These are phyloP conservation scores for Callyntrura guangdongensis DNA, from an alignment of 2,888 invertebrate genomes.

Conservation along the genomic window DNA sequence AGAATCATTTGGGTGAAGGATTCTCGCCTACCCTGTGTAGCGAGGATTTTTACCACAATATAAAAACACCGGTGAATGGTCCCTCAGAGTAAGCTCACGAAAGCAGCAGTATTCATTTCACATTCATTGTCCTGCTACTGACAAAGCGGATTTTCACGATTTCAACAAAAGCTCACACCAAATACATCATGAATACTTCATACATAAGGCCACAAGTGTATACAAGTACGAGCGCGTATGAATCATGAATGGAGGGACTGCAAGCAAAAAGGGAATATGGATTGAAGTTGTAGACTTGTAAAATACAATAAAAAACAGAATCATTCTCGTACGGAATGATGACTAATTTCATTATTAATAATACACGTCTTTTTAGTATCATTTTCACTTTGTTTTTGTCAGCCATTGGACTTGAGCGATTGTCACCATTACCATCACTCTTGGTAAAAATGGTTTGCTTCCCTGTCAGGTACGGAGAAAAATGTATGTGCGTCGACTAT, in stretches of 20 bases:
- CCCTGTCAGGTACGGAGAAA: not conserved
- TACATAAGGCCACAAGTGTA: not conserved
- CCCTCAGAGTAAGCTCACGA: not conserved
- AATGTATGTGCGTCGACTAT: not conserved
- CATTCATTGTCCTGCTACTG: conserved; percentile 1
- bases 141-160: conserved; percentile 47
- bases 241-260: not conserved
- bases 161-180: conserved; percentile 12
- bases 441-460: not conserved
- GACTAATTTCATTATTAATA: conserved; percentile 15
- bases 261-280: not conserved
- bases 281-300: not conserved
- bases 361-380: not conserved
- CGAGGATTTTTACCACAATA: not conserved
- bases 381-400: not conserved
- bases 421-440: conserved; percentile 9
- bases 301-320: not conserved
- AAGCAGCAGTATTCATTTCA: too few relatives aligned
- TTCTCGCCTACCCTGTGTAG: not conserved
- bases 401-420: conserved; percentile 5
- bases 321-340: too few relatives aligned
- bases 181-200: not conserved
- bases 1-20: not conserved
- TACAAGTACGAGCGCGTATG: conserved; percentile 21
- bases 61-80: not conserved